A percentile compares a stretch with the other conserved stretches of the same genome.
These are phyloP conservation scores for Melanophora roralis DNA, from an alignment of 2,888 invertebrate genomes.

Conservation along the genomic window DNA sequence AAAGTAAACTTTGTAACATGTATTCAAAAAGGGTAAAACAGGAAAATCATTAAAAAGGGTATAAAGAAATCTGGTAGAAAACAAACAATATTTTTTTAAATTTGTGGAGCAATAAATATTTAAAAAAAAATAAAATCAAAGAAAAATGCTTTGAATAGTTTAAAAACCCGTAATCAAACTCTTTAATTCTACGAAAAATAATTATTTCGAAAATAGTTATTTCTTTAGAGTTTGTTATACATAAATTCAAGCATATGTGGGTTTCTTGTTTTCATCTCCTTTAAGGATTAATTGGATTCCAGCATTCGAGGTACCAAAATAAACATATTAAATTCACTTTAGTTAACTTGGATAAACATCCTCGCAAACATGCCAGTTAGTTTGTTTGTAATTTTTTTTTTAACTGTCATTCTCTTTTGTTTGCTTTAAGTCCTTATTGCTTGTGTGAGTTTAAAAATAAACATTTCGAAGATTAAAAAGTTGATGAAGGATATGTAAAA, in stretches of 20 bases:
- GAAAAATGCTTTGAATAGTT: too few relatives aligned
- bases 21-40: constrained; percentile 16
- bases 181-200: too few relatives aligned
- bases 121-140: too few relatives aligned
- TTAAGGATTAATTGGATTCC: neutral
- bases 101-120: too few relatives aligned
- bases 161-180: too few relatives aligned
- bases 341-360: neutral
- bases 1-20: neutral
- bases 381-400: neutral
- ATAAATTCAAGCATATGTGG: too few relatives aligned
- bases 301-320: too few relatives aligned
- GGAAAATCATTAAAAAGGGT: neutral
- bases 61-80: neutral
- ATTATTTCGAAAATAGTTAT: too few relatives aligned
- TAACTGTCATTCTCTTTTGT: neutral
- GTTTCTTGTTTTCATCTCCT: neutral
- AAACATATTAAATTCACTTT: neutral
- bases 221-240: too few relatives aligned
- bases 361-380: constrained; percentile 2
- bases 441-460: constrained; percentile 7
- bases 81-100: neutral
- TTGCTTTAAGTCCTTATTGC: neutral
- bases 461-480: constrained; percentile 21
- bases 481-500: constrained; percentile 2